Base-by-base conservation (phyloP, 2,888 invertebrate genomes). In the Scaptomyza caliginosa region DNA sequence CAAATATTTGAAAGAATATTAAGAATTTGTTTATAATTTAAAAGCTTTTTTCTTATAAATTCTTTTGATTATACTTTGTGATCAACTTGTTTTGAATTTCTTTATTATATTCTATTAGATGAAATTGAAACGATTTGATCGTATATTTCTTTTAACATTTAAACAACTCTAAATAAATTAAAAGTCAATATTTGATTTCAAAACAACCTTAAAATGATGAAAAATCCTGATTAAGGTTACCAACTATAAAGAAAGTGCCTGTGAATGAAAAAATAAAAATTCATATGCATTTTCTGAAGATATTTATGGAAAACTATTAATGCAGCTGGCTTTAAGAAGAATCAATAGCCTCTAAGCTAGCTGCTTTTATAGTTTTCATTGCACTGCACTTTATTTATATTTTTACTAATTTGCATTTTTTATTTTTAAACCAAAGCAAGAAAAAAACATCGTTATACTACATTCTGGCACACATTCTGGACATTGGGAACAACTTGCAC, bases 381-480 rank as follows among this genome's bases (percentile, higher is more conserved):
- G 19, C 19, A 23, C 24, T 43, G 13, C 42, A 59, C 40, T 59
- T 56, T 11, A 43, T 58, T 64, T 50, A 43, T 5, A n/a, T 43
- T 38, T 30, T 50, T 64, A 86, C 76, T 80, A 86, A 86, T 86
- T 67, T 56, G 45, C 49, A 56, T 54, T 83, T 80, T 82, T 81
- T 80, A 67, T 83, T 77, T 76, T 51, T 67, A 43, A 83, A 80
- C 43, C 66, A 69, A 77, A 80, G 74, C 71, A 52, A 39, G 58
- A 45, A 45, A 50, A 45, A 69, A 32, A 30, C 66, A 49, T 49
- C 71, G 50, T 43, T 64, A 46, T 59, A 67, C 80, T 59, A 24
- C 23, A 38, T 24, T 46, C 63, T 45, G 83, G 67, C 75, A 60
- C 72, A 65, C 55, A 52, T 59, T 56, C 85, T 86, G 81, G 81